Evolutionary conservation across 2,113 vertebrate species (phyloP), one percentile per base, ranked within the genome.

Genomic region (Trochalopteron elliotii): DNA sequence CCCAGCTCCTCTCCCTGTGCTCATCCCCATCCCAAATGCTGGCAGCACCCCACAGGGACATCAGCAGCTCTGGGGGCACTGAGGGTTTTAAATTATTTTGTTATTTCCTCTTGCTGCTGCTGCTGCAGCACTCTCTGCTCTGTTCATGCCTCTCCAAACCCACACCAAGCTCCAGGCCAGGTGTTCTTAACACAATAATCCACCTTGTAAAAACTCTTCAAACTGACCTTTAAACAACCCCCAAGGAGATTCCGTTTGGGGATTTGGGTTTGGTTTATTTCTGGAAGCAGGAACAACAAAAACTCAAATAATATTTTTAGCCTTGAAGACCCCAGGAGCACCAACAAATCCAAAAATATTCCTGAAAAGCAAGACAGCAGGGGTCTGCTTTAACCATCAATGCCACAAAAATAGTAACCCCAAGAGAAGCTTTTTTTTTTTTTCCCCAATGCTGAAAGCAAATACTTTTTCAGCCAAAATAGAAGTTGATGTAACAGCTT

Each of bases 311-410:
- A 7, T 76, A 85, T 91, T 93, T 93, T 90, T 74, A 92, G 79
- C 50, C 75, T 45, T 31, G 57, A 83, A 39, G 45, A 92, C 67
- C 25, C 50, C 39, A 49, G 70, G 63, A 92, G 56, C 24, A 45
- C 87, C 79, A 72, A 76, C 68, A 83, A 90, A 86, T 83, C 74
- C 88, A 64, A 90, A 96, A 93, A 90, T 93, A 86, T 76, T 90
- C 79, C 63, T 96, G 90, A 94, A 94, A 94, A 90, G 70, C 70
- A 55, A 72, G 45, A 65, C 49, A 93, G 57, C 2, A 1, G 85
- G 74, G 63, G 74, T 83, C 70, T 85, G 57, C n/a, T 80, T 88
- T 90, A 83, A 53, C 40, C 23, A 28, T 39, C 85, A 91, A 93
- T 84, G 40, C 49, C 64, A 84, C 60, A 47, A 61, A 91, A 94